Base-by-base conservation (phyloP, 1,140 invertebrate genomes). In the Reticulitermes speratus region DNA sequence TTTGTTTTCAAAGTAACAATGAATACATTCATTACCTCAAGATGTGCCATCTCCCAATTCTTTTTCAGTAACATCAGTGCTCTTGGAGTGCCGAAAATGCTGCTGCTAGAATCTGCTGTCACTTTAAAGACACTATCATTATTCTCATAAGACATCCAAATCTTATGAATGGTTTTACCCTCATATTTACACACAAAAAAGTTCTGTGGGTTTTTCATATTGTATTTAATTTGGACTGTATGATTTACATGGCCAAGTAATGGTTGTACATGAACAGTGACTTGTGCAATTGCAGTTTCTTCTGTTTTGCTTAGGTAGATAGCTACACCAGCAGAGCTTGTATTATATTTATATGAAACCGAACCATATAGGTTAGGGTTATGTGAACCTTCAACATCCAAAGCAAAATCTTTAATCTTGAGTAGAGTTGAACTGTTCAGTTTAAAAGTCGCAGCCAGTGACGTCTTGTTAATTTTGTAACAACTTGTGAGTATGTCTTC, bases 11-110 rank as follows among this genome's bases (percentile, higher is more conserved):
- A 44, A 25, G 7, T 82, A 86, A 86, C 44, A 32, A 8, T 69
- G 12, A 86, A 30, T 48, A 81, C 32, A 21, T 86, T 82, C 32
- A 65, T 32, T 45, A 86, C 11, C 19, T 86, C 75, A 59, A 86
- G n/a, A 44, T 44, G 30, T 30, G 38, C n/a, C 30, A 32, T 38
- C 23, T 86, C 12, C 38, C 48, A 44, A 9, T 82, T 32, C n/a
- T 55, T 81, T 21, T 81, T 21, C 69, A 86, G 5, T 44, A 25
- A 48, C 8, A 86, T 30, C 9, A 81, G 9, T 7, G 19, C 21
- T 38, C 82, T 65, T 19, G 82, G 48, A 16, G 82, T 44, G n/a
- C 85, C 85, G 38, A 86, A n/a, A 81, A 84, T 52, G 16, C 32
- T 55, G 25, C 44, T 84, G 48, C 6, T 48, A 12, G 55, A 5